A percentile compares a stretch with the other conserved stretches of the same genome.
These are phyloP conservation scores for Platichthys stellatus DNA, from an alignment of 2,113 vertebrate species.

Conservation along the genomic window DNA sequence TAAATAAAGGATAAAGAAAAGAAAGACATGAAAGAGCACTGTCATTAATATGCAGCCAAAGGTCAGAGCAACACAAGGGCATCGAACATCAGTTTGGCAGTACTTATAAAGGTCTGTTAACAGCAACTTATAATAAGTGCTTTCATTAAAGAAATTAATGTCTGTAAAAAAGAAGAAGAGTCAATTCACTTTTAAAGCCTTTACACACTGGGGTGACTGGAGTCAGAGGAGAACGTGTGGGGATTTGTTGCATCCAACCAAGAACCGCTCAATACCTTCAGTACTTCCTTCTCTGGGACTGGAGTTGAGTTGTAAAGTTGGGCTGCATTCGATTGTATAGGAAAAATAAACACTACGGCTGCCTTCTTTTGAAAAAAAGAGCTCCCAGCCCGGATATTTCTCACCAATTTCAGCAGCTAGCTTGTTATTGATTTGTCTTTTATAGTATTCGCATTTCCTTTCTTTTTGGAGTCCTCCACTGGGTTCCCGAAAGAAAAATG, in stretches of 20 bases:
- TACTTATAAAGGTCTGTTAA: background rate
- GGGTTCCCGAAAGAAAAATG: background rate
- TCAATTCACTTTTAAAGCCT: background rate
- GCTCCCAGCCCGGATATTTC: background rate
- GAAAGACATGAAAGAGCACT: background rate
- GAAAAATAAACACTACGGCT: background rate
- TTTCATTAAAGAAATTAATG: background rate
- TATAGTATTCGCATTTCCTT: background rate
- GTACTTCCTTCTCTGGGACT: background rate
- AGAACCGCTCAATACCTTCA: background rate
- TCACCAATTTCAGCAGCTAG: background rate
- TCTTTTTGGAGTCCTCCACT: background rate
- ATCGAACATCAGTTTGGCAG: background rate
- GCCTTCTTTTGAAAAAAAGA: background rate
- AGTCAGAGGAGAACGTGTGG: background rate
- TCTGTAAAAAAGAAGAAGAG: background rate
- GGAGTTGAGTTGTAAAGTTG: background rate
- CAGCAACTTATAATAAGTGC: background rate
- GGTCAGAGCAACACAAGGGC: background rate
- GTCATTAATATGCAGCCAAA: background rate
- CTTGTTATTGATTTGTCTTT: background rate
- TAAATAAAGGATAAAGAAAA: background rate
- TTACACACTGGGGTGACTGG: background rate
- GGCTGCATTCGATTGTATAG: background rate
- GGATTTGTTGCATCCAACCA: background rate